These are phyloP conservation scores for Scaptomyza caliginosa DNA, from an alignment of 2,888 invertebrate genomes.

Conservation along the genomic window DNA sequence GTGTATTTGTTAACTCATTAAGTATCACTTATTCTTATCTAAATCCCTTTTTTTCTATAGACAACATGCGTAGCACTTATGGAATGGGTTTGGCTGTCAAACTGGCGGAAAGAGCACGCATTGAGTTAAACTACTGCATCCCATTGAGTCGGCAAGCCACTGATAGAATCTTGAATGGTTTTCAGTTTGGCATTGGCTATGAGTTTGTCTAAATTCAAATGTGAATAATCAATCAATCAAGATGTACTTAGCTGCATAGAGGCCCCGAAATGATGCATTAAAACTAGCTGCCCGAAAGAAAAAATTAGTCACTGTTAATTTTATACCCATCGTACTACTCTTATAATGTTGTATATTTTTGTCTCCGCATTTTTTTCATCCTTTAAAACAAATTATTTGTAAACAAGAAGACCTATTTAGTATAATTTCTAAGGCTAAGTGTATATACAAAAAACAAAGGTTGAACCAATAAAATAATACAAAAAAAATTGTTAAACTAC, in stretches of 20 bases:
- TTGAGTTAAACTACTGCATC: constrained; percentile 97
- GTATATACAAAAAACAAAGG: constrained; percentile 50
- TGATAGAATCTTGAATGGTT: constrained; percentile 88
- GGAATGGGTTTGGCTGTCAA: constrained; percentile 94
- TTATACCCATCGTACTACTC: constrained; percentile 12
- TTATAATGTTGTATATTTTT: constrained; percentile 50
- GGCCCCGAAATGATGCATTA: constrained; percentile 6
- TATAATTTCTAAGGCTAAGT: constrained; percentile 54
- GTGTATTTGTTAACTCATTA: neutral
- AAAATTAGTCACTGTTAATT: constrained; percentile 30
- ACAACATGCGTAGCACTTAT: constrained; percentile 88
- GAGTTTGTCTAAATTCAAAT: constrained; percentile 87
- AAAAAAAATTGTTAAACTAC: constrained; percentile 15
- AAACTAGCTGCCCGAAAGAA: constrained; percentile 20
- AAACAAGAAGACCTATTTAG: constrained; percentile 40
- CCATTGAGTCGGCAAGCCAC: constrained; percentile 88
- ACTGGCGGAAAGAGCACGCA: constrained; percentile 92
- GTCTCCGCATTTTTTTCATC: constrained; percentile 66
- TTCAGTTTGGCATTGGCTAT: constrained; percentile 94
- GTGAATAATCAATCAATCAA: neutral
- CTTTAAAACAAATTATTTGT: constrained; percentile 59
- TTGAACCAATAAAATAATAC: constrained; percentile 16
- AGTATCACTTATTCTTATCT: too few relatives aligned
- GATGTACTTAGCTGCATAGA: constrained; percentile 41
- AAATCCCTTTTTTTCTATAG: constrained; percentile 57